A percentile compares a stretch with the other conserved stretches of the same genome.
Evolutionary conservation across 2,797 vertebrate genomes (phyloP).

Genomic region (Gallirallus australis): DNA sequence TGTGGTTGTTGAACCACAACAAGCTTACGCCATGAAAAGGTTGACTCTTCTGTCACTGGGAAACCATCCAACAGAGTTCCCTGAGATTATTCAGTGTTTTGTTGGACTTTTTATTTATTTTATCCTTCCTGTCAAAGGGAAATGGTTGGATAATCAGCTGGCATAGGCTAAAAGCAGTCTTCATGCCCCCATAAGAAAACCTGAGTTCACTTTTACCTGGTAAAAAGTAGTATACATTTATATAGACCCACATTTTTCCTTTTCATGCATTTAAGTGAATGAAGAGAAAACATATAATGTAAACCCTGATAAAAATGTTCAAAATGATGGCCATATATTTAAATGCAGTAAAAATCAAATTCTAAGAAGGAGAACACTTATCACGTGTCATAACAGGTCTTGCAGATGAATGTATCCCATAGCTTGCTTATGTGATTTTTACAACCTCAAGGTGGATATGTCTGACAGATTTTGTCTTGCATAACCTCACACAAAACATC

Average conservation of each 20-base stretch:
- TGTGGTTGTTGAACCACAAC: background rate
- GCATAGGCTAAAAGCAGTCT: background rate
- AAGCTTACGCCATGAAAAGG: background rate
- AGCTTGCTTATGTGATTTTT: background rate
- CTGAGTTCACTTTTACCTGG: background rate
- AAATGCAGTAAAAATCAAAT: background rate
- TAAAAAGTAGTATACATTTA: background rate
- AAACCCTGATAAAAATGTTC: background rate
- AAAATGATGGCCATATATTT: background rate
- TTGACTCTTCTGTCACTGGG: background rate
- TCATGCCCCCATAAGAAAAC: background rate
- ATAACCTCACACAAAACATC: background rate
- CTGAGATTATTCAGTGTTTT: background rate
- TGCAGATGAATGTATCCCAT: background rate
- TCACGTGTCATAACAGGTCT: background rate
- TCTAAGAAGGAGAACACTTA: background rate
- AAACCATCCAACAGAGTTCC: background rate
- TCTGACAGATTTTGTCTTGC: background rate
- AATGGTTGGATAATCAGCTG: background rate
- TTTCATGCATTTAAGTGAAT: conserved; percentile 6
- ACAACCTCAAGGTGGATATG: background rate
- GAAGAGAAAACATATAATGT: background rate
- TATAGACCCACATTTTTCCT: background rate
- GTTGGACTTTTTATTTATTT: background rate
- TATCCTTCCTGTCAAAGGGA: background rate